Evolutionary conservation across 2,797 vertebrate genomes (phyloP).

Genomic region (Parauchenoglanis ngamensis): DNA sequence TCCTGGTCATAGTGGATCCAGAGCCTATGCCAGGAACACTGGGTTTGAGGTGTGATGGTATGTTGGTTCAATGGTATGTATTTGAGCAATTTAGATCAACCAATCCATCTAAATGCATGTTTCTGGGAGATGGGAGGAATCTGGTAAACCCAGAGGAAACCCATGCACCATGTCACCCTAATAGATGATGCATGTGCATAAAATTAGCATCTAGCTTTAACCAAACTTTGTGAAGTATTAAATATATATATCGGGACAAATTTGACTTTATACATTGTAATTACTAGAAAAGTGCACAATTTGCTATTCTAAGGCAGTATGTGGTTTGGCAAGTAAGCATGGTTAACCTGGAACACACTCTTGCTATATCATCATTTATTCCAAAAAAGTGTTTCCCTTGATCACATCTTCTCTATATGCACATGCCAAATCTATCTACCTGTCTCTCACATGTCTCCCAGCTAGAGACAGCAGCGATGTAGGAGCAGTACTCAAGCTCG

Average conservation of each 20-base stretch:
- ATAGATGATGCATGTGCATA: not conserved
- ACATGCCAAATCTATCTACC: not conserved
- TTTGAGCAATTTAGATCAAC: not conserved
- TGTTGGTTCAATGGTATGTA: too few relatives aligned
- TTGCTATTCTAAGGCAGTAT: not conserved
- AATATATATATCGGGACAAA: not conserved
- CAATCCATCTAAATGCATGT: not conserved
- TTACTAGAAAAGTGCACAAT: not conserved
- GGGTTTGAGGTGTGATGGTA: too few relatives aligned
- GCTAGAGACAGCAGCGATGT: not conserved
- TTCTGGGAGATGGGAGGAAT: not conserved
- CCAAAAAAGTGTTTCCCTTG: not conserved
- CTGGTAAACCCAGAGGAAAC: not conserved
- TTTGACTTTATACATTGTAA: not conserved
- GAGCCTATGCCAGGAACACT: not conserved
- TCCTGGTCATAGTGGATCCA: not conserved
- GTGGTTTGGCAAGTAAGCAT: not conserved
- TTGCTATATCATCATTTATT: slow-evolving; percentile 6
- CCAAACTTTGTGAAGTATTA: not conserved
- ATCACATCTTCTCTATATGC: not conserved
- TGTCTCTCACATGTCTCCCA: not conserved
- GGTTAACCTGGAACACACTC: not conserved
- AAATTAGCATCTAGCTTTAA: not conserved
- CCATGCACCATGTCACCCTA: not conserved
- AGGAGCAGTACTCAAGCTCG: slow-evolving; percentile 9